Evolutionary conservation across 2,888 invertebrate genomes (phyloP).

Genomic region (Eugnorisma glareosa): DNA sequence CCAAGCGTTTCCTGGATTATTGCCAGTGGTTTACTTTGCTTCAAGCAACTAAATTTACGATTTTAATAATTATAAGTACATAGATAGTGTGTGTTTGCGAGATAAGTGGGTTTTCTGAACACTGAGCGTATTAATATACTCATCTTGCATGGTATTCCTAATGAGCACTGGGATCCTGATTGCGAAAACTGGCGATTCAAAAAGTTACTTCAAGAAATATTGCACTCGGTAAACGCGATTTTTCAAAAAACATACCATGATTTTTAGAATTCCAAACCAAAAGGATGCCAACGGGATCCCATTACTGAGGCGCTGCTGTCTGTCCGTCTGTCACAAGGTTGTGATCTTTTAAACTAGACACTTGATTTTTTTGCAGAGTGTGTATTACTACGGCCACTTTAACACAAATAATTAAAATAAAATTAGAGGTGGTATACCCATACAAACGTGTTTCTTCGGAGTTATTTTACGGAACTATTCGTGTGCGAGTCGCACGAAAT

Average conservation of each 20-base stretch:
- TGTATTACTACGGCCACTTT: too few relatives aligned
- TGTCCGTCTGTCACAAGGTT: not conserved
- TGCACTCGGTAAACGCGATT: not conserved
- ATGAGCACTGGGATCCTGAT: not conserved
- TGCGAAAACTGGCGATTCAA: not conserved
- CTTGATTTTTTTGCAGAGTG: not conserved
- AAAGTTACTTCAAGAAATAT: not conserved
- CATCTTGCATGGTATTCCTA: not conserved
- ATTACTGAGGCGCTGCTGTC: not conserved
- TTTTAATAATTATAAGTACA: conserved; percentile 33
- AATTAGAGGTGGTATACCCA: not conserved
- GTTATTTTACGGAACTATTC: not conserved
- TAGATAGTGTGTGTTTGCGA: conserved; percentile 4
- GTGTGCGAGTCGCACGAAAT: not conserved
- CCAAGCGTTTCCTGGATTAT: conserved; percentile 35
- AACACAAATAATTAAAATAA: not conserved
- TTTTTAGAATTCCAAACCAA: not conserved
- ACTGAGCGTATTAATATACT: not conserved
- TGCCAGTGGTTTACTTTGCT: conserved; percentile 28
- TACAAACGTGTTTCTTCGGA: not conserved
- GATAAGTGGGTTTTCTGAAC: not conserved
- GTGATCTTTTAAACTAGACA: not conserved
- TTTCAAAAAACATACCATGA: not conserved
- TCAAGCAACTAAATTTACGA: conserved; percentile 29
- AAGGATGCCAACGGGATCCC: not conserved